Conservation (phyloP, 2,797 vertebrate species). For the Poliocrania exsul region DNA sequence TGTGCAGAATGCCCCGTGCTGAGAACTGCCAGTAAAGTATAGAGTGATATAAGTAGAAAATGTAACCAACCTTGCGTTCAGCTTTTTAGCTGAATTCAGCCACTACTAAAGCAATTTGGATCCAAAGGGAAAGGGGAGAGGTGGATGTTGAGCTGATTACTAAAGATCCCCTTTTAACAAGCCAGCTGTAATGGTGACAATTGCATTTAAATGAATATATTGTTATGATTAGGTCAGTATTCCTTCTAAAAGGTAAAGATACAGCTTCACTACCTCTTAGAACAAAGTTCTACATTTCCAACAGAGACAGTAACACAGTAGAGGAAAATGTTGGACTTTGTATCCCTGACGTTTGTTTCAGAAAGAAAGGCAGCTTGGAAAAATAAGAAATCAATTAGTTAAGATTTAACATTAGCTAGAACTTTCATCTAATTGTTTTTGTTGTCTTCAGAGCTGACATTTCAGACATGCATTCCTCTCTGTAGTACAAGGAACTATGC, state of each 20-base stretch:
- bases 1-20: not conserved
- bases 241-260: not conserved
- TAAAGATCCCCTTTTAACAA: not conserved
- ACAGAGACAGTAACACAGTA: not conserved
- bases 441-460: constrained; percentile 7
- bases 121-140: not conserved
- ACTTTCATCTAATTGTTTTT: constrained; percentile 22
- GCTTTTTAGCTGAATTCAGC: not conserved
- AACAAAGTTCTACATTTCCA: not conserved
- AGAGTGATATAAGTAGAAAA: not conserved
- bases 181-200: rapidly evolving
- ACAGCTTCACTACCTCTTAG: not conserved
- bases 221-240: not conserved
- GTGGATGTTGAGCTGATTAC: not conserved
- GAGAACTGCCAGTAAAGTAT: not conserved
- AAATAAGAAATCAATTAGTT: constrained; percentile 20
- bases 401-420: constrained; percentile 15
- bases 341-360: not conserved
- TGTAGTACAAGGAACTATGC: not conserved
- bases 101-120: not conserved
- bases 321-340: not conserved
- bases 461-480: not conserved
- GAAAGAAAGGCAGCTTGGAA: not conserved
- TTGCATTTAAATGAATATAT: not conserved
- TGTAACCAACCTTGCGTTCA: not conserved